phyloP scores from a whole-genome alignment of 1,140 invertebrate genomes.

The Drosophila pallidifrons region DNA sequence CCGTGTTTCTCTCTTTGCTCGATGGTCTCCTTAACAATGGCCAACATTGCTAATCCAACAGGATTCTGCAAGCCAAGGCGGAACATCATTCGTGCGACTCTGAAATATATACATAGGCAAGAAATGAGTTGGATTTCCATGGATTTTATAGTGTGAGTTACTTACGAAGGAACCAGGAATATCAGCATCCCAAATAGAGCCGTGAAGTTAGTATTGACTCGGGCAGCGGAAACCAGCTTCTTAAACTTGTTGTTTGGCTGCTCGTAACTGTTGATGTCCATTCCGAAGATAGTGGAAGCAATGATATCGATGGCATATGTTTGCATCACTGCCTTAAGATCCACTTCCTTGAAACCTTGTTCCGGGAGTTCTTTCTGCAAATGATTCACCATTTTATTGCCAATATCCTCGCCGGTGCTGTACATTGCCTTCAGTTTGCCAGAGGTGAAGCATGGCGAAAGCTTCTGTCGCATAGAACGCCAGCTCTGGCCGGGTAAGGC shows the following conservation, averaged over 20 bases:
- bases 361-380: slow-evolving; percentile 55
- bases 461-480: slow-evolving; percentile 85
- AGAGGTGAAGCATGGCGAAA: slow-evolving; percentile 87
- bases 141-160: neutral
- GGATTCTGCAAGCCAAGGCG: slow-evolving; percentile 54
- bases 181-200: slow-evolving; percentile 56
- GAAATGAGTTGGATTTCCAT: too few species aligned
- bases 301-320: slow-evolving; percentile 78
- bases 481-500: slow-evolving; percentile 85
- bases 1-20: slow-evolving; percentile 85
- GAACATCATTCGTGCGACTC: slow-evolving; percentile 55
- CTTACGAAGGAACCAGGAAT: slow-evolving; percentile 73
- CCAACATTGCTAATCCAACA: slow-evolving; percentile 45
- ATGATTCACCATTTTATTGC: slow-evolving; percentile 77
- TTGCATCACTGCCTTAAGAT: slow-evolving; percentile 62
- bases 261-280: slow-evolving; percentile 73
- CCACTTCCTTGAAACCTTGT: slow-evolving; percentile 51
- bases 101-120: slow-evolving; percentile 9
- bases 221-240: slow-evolving; percentile 30
- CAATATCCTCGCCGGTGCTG: slow-evolving; percentile 84
- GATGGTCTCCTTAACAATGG: slow-evolving; percentile 86
- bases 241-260: slow-evolving; percentile 73
- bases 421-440: slow-evolving; percentile 87
- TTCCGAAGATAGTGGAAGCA: slow-evolving; percentile 71
- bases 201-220: slow-evolving; percentile 22